These are phyloP conservation scores for Zosterops lateralis DNA, from an alignment of 2,113 vertebrate species.

Conservation along the genomic window DNA sequence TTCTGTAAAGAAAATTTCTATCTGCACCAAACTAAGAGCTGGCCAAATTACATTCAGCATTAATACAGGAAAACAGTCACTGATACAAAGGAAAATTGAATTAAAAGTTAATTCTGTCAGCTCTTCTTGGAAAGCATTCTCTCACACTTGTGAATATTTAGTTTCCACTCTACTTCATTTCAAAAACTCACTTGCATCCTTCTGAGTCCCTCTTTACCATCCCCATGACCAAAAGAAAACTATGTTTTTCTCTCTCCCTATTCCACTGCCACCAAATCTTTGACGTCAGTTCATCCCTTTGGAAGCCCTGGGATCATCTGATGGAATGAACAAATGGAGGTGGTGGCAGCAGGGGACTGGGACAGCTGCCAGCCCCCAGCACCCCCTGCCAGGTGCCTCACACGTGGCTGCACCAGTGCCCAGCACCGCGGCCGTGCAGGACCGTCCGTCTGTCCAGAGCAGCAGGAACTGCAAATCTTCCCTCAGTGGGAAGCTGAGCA, in stretches of 20 bases:
- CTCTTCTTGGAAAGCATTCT: neutral
- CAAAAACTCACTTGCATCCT: neutral
- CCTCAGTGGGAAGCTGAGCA: neutral
- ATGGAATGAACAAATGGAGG: neutral
- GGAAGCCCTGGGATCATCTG: neutral
- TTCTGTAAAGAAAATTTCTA: neutral
- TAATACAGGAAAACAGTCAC: neutral
- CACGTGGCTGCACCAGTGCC: neutral
- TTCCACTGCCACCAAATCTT: accelerated
- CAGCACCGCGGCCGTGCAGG: neutral
- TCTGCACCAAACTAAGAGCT: neutral
- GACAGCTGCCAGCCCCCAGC: neutral
- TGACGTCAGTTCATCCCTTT: accelerated
- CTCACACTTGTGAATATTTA: neutral
- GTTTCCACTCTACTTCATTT: neutral
- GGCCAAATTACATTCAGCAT: neutral
- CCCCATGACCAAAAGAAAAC: accelerated
- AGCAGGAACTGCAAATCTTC: neutral
- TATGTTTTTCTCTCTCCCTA: accelerated
- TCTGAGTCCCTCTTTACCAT: neutral
- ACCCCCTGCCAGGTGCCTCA: neutral
- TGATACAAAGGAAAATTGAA: neutral
- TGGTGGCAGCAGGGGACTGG: neutral
- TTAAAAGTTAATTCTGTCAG: neutral
- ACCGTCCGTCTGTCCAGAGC: neutral